Percentiles rank a stretch among this genome's conserved stretches.
These are phyloP conservation scores for Trissoscelio sp. DNA, from an alignment of 2,888 invertebrate genomes.

Conservation along the genomic window DNA sequence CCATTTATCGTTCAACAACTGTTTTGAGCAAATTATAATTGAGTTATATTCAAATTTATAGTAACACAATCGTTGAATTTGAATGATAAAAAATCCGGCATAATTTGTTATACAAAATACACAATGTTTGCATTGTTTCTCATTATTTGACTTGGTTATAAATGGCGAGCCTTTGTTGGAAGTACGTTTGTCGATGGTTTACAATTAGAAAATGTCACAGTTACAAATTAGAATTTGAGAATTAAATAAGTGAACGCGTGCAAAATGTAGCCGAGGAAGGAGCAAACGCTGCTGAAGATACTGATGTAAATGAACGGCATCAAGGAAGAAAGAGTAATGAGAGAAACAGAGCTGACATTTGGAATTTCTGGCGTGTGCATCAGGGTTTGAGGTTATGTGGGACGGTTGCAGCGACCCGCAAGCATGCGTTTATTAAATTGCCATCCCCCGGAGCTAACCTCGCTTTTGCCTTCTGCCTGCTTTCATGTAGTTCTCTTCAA, in stretches of 20 bases:
- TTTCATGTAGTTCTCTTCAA: conserved; percentile 52
- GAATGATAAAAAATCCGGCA: not conserved
- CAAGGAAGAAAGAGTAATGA: conserved; percentile 46
- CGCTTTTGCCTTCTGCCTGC: conserved; percentile 48
- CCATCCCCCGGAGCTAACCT: conserved; percentile 69
- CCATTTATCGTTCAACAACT: not conserved
- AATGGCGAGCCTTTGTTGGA: conserved; percentile 21
- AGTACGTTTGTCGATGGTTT: conserved; percentile 36
- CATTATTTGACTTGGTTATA: conserved; percentile 9
- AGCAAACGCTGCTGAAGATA: conserved; percentile 33
- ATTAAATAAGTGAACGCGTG: conserved; percentile 40
- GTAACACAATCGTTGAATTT: not conserved
- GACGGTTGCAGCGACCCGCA: conserved; percentile 53
- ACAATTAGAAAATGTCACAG: conserved; percentile 53
- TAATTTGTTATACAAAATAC: not conserved
- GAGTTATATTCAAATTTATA: not conserved
- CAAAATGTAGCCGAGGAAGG: not conserved
- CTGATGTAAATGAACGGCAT: conserved; percentile 47
- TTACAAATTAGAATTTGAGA: conserved; percentile 52
- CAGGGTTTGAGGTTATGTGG: conserved; percentile 71
- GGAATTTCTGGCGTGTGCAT: conserved; percentile 59
- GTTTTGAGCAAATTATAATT: not conserved
- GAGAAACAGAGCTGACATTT: conserved; percentile 54
- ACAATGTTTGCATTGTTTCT: conserved; percentile 23
- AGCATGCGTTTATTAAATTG: conserved; percentile 79